These are phyloP conservation scores for Ylistrum balloti DNA, from an alignment of 1,140 invertebrate species.

Conservation along the genomic window DNA sequence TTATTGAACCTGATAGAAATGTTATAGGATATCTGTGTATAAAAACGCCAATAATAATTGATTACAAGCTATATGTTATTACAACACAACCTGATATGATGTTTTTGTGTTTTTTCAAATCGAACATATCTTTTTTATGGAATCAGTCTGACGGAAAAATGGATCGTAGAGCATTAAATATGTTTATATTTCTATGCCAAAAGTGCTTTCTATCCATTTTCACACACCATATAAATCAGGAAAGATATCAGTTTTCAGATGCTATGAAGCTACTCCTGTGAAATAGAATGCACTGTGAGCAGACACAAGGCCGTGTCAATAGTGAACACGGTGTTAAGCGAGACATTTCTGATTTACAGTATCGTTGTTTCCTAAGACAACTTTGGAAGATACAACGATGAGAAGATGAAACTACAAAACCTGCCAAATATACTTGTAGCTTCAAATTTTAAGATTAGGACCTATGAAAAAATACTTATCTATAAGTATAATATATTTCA, in stretches of 20 bases:
- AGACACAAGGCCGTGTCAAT: neutral
- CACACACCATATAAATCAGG: neutral
- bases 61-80: neutral
- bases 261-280: neutral
- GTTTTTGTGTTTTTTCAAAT: too few species aligned
- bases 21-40: too few species aligned
- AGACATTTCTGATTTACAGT: slow-evolving; percentile 5
- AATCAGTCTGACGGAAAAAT: neutral
- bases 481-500: neutral
- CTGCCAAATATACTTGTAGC: neutral
- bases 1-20: too few species aligned
- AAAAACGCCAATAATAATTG: too few species aligned
- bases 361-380: neutral
- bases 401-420: neutral
- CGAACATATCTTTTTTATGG: too few species aligned
- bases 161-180: neutral
- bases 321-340: neutral
- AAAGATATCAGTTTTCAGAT: neutral
- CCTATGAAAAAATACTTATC: neutral
- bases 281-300: neutral
- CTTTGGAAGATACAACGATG: neutral
- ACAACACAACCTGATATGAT: neutral
- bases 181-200: neutral
- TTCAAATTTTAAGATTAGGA: neutral
- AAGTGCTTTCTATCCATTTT: neutral